Conservation (phyloP, 1,140 invertebrate genomes). For the Neuroterus valhalla region DNA sequence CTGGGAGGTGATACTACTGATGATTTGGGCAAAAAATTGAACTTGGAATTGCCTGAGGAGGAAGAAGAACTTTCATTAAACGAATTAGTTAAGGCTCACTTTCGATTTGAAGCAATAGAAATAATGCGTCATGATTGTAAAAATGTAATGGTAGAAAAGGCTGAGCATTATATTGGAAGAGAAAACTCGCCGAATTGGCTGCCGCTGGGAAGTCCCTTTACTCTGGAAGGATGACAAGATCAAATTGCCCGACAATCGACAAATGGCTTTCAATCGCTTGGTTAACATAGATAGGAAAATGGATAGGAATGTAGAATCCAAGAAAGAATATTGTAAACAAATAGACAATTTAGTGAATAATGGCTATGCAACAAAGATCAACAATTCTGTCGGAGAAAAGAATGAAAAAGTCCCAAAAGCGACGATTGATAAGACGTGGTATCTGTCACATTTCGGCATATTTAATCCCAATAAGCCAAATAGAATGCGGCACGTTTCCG, state of each 20-base stretch:
- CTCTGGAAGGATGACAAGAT: constrained; percentile 43
- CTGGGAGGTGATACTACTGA: too few relatives aligned
- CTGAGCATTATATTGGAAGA: neutral
- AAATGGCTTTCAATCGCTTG: constrained; percentile 34
- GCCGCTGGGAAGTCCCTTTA: constrained; percentile 41
- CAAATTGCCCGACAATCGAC: constrained; percentile 38
- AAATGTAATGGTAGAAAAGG: constrained; percentile 12
- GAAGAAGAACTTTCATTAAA: too few relatives aligned
- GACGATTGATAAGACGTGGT: constrained; percentile 47
- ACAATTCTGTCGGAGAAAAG: too few relatives aligned
- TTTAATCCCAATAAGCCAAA: constrained; percentile 52
- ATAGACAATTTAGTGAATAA: constrained; percentile 40
- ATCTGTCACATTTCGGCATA: constrained; percentile 59
- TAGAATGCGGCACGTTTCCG: constrained; percentile 56
- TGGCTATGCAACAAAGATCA: constrained; percentile 40
- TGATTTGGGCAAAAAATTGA: too few relatives aligned
- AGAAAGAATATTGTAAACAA: constrained; percentile 20
- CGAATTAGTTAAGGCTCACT: too few relatives aligned
- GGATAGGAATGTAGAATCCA: constrained; percentile 30
- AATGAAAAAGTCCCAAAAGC: too few relatives aligned
- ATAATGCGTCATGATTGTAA: neutral
- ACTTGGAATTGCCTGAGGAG: too few relatives aligned
- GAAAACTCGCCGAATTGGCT: neutral
- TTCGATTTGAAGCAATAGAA: neutral
- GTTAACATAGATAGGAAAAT: constrained; percentile 37